A percentile compares a stretch with the other conserved stretches of the same genome.
Evolutionary conservation across 2,888 invertebrate genomes (phyloP).

Genomic region (Trileptium ribeirensis): DNA sequence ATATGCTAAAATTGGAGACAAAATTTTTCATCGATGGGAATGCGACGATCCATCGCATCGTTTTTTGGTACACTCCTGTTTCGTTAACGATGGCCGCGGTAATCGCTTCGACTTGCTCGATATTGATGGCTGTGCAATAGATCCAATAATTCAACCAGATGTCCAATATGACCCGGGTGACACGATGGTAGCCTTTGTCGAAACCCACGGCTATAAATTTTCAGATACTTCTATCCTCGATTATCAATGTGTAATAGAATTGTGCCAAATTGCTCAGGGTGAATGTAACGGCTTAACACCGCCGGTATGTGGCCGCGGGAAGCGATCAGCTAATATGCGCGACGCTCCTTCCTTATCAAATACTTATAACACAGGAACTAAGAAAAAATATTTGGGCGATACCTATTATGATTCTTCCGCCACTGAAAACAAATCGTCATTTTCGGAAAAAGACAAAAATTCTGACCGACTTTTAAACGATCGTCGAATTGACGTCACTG

Average conservation of each 20-base stretch:
- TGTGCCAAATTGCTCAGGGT: conserved; percentile 41
- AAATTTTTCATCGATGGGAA: conserved; percentile 46
- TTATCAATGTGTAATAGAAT: conserved; percentile 44
- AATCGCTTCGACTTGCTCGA: conserved; percentile 44
- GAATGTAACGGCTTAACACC: conserved; percentile 45
- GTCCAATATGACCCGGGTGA: conserved; percentile 34
- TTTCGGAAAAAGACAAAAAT: too few species aligned
- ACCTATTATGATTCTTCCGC: too few species aligned
- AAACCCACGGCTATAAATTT: conserved; percentile 48
- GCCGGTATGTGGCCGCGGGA: conserved; percentile 38
- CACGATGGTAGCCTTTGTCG: conserved; percentile 37
- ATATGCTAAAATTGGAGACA: conserved; percentile 43
- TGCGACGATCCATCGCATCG: conserved; percentile 42
- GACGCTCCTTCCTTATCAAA: neutral
- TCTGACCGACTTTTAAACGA: neutral
- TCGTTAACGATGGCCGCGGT: conserved; percentile 45
- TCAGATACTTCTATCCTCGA: conserved; percentile 44
- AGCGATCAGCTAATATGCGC: neutral
- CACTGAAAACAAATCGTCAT: too few species aligned
- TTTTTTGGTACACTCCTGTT: conserved; percentile 44
- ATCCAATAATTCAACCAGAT: conserved; percentile 46
- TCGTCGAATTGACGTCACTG: conserved; percentile 30
- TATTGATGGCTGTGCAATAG: conserved; percentile 46
- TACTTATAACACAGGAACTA: neutral
- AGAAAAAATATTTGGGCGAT: conserved; percentile 22